Evolutionary conservation across 2,888 invertebrate genomes (phyloP), one percentile per base, ranked within the genome.

Genomic region (Brenthis ino): DNA sequence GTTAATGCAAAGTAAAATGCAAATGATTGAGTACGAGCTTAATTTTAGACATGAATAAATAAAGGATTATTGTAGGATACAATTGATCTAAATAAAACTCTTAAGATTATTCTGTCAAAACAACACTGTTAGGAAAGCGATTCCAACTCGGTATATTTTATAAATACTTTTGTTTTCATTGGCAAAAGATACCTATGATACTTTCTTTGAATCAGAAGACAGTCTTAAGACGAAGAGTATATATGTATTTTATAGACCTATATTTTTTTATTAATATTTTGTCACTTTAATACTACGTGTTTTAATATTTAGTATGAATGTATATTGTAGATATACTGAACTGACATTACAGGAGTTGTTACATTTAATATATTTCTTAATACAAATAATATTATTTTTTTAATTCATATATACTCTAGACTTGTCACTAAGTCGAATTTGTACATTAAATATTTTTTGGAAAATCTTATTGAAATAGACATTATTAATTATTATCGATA

Each of bases 51-150:
- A 61, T 33, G 20, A 55, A 69, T 67, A 71, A 75, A 70, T 64
- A 75, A 65, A 61, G 55, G 70, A 65, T 71, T 72, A 74, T 70
- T 58, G 51, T 65, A 66, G 72, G 65, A 71, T 64, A 69, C 67
- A 67, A 58, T 68, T 71, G 64, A 68, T 71, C 61, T 54, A 33
- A 64, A 70, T 70, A 64, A 67, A 67, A 68, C 60, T 56, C 70
- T 3, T 43, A 13, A 60, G 70, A 67, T 70, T 68, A 68, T 48
- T 68, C 20, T 56, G 70, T 61, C 68, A 70, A 57, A 70, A 61
- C 64, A 67, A 53, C 12, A 20, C 43, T 57, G 60, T 65, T 58
- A 55, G 48, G 50, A 53, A 28, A 28, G 33, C 16, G 58, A 51
- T 51, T 58, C 64, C 55, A 43, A 56, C 6, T 16, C 50, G 33